Evolutionary conservation across 2,888 invertebrate genomes (phyloP).

Genomic region (Dasysyrphus albostriatus): DNA sequence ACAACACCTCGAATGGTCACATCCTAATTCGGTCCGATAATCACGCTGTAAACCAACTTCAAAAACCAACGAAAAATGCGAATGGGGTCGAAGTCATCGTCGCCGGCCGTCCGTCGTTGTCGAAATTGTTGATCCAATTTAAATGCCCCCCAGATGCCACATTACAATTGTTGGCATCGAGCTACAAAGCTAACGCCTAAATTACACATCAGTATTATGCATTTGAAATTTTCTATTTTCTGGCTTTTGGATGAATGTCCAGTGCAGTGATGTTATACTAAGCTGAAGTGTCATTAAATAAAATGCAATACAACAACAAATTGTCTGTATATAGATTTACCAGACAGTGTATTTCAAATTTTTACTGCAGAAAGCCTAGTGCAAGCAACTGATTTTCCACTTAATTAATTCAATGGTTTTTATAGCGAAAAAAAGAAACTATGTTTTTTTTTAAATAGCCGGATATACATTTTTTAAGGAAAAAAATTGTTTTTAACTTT

Average conservation of each 20-base stretch:
- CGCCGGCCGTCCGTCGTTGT: too few species aligned
- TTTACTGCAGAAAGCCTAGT: too few species aligned
- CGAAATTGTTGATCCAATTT: constrained; percentile 74
- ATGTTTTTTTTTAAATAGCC: too few species aligned
- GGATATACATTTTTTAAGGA: too few species aligned
- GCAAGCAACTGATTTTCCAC: too few species aligned
- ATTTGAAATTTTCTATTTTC: constrained; percentile 33
- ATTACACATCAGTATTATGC: constrained; percentile 45
- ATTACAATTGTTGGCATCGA: constrained; percentile 70
- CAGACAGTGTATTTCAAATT: too few species aligned
- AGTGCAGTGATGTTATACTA: constrained; percentile 14
- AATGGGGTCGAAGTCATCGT: constrained; percentile 46
- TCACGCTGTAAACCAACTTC: constrained; percentile 74
- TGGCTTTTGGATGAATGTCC: neutral
- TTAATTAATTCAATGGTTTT: too few species aligned
- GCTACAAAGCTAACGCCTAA: constrained; percentile 70
- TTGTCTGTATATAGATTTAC: too few species aligned
- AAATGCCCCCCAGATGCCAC: constrained; percentile 73
- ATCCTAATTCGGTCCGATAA: constrained; percentile 72
- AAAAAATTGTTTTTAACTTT: too few species aligned
- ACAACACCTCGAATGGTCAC: constrained; percentile 64
- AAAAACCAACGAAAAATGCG: constrained; percentile 64
- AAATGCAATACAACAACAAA: too few species aligned
- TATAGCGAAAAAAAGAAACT: too few species aligned
- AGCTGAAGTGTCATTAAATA: too few species aligned